A percentile compares a stretch with the other conserved stretches of the same genome.
Conservation (phyloP, 2,888 invertebrate genomes). For the Autographa gamma region DNA sequence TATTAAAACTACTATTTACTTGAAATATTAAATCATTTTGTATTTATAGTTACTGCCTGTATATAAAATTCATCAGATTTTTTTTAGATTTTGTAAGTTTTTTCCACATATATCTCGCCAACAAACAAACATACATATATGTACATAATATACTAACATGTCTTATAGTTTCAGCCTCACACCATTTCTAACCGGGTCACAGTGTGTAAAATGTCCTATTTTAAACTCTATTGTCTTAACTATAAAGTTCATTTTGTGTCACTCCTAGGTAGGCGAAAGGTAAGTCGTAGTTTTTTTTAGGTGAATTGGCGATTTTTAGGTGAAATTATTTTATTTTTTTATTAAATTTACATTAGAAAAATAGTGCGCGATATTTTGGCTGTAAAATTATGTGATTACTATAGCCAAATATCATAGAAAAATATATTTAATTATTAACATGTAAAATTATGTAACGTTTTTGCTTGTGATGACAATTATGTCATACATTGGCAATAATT, state of each 20-base stretch:
- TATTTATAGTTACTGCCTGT: too few relatives aligned
- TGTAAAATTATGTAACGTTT: too few relatives aligned
- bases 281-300: constrained; percentile 42
- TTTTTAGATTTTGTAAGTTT: too few relatives aligned
- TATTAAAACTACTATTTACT: too few relatives aligned
- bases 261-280: constrained; percentile 52
- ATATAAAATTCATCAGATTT: too few relatives aligned
- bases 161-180: constrained; percentile 64
- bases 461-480: too few relatives aligned
- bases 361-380: too few relatives aligned
- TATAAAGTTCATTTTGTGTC: constrained; percentile 53
- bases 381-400: too few relatives aligned
- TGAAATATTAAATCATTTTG: too few relatives aligned
- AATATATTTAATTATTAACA: too few relatives aligned
- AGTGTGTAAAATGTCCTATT: constrained; percentile 66
- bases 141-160: constrained; percentile 60
- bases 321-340: not conserved
- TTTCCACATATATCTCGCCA: constrained; percentile 6
- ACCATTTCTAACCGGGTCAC: constrained; percentile 71
- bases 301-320: constrained; percentile 5
- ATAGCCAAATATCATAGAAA: too few relatives aligned
- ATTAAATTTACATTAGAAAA: not conserved
- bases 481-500: too few relatives aligned
- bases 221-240: constrained; percentile 36
- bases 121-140: constrained; percentile 12